phyloP scores from a whole-genome alignment of 2,113 vertebrate genomes.

The Chitala chitala region DNA sequence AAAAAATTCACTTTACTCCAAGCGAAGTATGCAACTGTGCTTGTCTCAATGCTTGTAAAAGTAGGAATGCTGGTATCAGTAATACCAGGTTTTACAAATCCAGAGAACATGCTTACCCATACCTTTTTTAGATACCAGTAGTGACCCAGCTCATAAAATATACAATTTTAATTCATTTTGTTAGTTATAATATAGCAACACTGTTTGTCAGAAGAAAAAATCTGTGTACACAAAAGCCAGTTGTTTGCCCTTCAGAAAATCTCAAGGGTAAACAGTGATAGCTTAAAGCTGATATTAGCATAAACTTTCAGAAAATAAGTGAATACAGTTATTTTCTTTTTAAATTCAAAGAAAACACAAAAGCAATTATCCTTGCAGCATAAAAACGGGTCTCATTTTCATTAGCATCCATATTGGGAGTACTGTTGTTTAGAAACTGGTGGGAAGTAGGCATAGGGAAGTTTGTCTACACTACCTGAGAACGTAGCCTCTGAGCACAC shows the following conservation, averaged over 20 bases:
- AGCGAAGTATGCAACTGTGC: not conserved
- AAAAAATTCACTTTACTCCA: not conserved
- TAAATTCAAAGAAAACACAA: too few species aligned
- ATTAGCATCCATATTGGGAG: too few species aligned
- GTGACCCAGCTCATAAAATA: not conserved
- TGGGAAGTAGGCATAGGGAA: too few species aligned
- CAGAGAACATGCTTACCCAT: not conserved
- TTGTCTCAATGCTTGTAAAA: not conserved
- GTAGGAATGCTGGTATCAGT: not conserved
- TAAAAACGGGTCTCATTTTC: too few species aligned
- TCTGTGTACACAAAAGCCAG: too few species aligned
- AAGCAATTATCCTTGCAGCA: too few species aligned
- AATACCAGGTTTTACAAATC: not conserved
- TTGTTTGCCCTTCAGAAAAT: too few species aligned
- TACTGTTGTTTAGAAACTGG: too few species aligned
- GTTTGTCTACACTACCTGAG: constrained; percentile 86
- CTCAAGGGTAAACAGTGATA: too few species aligned
- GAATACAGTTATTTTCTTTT: too few species aligned
- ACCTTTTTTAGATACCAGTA: not conserved
- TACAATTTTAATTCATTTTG: not conserved
- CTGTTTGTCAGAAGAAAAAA: too few species aligned
- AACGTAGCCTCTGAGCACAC: constrained; percentile 82
- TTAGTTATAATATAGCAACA: not conserved
- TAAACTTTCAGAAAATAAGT: too few species aligned
- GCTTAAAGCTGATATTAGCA: not conserved